A percentile compares a stretch with the other conserved stretches of the same genome.
These are phyloP conservation scores for Listronotus oregonensis DNA, from an alignment of 1,140 invertebrate genomes.

Conservation along the genomic window DNA sequence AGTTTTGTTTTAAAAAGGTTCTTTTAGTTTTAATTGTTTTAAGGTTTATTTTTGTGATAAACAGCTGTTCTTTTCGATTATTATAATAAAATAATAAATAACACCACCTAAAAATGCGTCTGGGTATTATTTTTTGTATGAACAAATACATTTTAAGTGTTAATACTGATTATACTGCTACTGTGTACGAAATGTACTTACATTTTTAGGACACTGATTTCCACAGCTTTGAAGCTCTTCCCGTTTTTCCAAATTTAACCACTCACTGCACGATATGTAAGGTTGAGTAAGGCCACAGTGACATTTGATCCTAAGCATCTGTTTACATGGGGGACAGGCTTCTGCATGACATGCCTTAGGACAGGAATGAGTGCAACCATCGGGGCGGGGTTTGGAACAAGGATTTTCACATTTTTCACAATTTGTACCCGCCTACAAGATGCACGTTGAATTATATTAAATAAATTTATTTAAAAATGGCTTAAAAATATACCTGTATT, in stretches of 20 bases:
- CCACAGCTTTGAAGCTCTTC: slow-evolving; percentile 71
- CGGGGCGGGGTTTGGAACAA: slow-evolving; percentile 70
- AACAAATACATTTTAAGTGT: too few relatives aligned
- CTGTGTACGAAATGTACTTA: slow-evolving; percentile 55
- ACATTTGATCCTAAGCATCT: slow-evolving; percentile 74
- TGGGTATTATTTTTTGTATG: too few relatives aligned
- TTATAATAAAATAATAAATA: too few relatives aligned
- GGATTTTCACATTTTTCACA: slow-evolving; percentile 76
- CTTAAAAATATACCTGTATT: slow-evolving; percentile 56
- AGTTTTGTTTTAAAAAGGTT: too few relatives aligned
- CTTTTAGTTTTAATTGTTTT: too few relatives aligned
- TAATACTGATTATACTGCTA: too few relatives aligned
- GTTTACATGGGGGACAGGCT: slow-evolving; percentile 71
- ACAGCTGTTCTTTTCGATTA: too few relatives aligned
- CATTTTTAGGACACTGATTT: slow-evolving; percentile 85
- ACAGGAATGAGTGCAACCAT: slow-evolving; percentile 81
- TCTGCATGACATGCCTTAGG: slow-evolving; percentile 75
- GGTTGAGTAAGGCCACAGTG: slow-evolving; percentile 79
- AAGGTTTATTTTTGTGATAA: too few relatives aligned
- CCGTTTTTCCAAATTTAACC: slow-evolving; percentile 62
- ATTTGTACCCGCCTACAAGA: slow-evolving; percentile 54
- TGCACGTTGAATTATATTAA: too few relatives aligned
- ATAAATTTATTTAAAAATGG: neutral
- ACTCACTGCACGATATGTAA: slow-evolving; percentile 73
- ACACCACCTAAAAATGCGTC: too few relatives aligned